These are phyloP conservation scores for Lota lota DNA, from an alignment of 2,113 vertebrate genomes.

Conservation along the genomic window DNA sequence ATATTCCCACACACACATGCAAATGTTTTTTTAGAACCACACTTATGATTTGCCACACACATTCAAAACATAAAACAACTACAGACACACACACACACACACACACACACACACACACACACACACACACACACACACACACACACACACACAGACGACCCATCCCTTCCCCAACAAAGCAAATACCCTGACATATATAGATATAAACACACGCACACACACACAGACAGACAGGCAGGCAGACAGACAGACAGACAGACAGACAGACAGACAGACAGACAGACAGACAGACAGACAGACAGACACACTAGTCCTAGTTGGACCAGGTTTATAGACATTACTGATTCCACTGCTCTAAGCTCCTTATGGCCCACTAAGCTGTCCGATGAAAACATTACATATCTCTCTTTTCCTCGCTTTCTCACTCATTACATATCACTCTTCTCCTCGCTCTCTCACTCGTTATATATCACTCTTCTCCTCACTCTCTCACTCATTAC, in stretches of 20 bases:
- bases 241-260: slow-evolving; percentile 5
- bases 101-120: too few relatives aligned
- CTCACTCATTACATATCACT: too few relatives aligned
- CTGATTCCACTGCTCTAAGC: slow-evolving; percentile 70
- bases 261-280: slow-evolving; percentile 26
- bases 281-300: slow-evolving; percentile 17
- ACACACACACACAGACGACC: too few relatives aligned
- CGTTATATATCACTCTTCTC: too few relatives aligned
- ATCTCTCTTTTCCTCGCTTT: slow-evolving; percentile 26
- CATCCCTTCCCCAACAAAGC: not conserved
- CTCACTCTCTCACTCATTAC: too few relatives aligned
- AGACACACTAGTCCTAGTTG: slow-evolving; percentile 1
- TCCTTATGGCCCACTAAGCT: slow-evolving; percentile 71
- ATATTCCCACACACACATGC: not conserved
- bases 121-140: too few relatives aligned
- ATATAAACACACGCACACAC: not conserved
- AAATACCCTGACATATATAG: not conserved
- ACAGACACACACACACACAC: slow-evolving; percentile 20
- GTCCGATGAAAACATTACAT: slow-evolving; percentile 58
- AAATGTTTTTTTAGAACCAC: not conserved
- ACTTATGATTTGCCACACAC: not conserved
- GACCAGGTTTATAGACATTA: slow-evolving; percentile 58
- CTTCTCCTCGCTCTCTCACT: too few relatives aligned
- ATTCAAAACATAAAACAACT: slow-evolving; percentile 40
- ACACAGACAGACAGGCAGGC: not conserved